Evolutionary conservation across 2,113 vertebrate genomes (phyloP).

Genomic region (Oreotrochilus melanogaster): DNA sequence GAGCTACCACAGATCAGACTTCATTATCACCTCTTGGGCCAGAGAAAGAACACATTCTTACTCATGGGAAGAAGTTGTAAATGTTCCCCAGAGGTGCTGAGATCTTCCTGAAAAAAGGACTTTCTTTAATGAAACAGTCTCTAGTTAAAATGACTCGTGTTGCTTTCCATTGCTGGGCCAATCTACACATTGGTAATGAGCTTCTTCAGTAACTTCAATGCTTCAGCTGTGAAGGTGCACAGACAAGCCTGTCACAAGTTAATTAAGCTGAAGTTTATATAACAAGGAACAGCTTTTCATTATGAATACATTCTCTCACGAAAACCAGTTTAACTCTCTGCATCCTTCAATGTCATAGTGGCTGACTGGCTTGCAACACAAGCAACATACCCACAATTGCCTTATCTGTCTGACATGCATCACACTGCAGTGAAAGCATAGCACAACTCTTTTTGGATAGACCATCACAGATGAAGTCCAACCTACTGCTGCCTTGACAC

Average conservation of each 20-base stretch:
- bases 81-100: not conserved
- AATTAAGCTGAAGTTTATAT: not conserved
- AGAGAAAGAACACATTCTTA: not conserved
- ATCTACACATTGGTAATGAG: not conserved
- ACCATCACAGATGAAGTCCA: not conserved
- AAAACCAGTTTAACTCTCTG: not conserved
- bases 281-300: not conserved
- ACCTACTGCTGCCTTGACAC: not conserved
- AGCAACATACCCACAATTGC: accelerated
- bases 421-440: not conserved
- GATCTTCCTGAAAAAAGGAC: not conserved
- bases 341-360: not conserved
- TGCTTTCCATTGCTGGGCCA: not conserved
- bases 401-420: not conserved
- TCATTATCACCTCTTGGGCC: not conserved
- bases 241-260: not conserved
- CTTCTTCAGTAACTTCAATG: not conserved
- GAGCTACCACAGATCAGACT: not conserved
- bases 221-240: not conserved
- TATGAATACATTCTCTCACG: not conserved
- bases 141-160: not conserved
- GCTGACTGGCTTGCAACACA: not conserved
- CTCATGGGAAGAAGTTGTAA: not conserved
- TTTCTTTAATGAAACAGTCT: not conserved
- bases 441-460: accelerated